phyloP scores from a whole-genome alignment of 2,888 invertebrate species.

The Heliconius ismenius region DNA sequence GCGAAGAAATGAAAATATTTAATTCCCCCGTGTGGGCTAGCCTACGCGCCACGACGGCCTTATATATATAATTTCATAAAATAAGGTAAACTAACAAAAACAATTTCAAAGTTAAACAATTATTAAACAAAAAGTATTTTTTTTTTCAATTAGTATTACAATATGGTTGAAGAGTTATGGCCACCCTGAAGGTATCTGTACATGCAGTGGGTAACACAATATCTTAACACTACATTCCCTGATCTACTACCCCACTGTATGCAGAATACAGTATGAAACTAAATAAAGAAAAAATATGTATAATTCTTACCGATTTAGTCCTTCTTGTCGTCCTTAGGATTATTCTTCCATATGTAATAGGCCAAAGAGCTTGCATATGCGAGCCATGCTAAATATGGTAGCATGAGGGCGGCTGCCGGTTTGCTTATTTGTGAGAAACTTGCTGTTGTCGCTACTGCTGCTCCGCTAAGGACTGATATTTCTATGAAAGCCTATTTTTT shows the following conservation, averaged over 20 bases:
- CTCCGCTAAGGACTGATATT: conserved; percentile 63
- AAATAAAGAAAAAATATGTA: not conserved
- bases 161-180: too few relatives aligned
- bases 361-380: conserved; percentile 63
- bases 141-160: too few relatives aligned
- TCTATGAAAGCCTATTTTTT: conserved; percentile 67
- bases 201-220: too few relatives aligned
- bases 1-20: not conserved
- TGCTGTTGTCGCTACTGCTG: conserved; percentile 60
- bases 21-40: not conserved
- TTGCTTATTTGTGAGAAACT: conserved; percentile 60
- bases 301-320: conserved; percentile 14
- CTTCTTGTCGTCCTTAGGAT: conserved; percentile 52
- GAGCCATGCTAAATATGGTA: conserved; percentile 73
- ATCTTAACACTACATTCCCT: too few relatives aligned
- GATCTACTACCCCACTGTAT: not conserved
- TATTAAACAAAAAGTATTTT: too few relatives aligned
- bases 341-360: conserved; percentile 72
- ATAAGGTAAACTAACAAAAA: too few relatives aligned
- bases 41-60: not conserved
- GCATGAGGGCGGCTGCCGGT: conserved; percentile 60
- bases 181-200: too few relatives aligned
- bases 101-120: too few relatives aligned
- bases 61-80: not conserved
- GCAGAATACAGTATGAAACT: not conserved